These are phyloP conservation scores for Leptodactylus fallax DNA, from an alignment of 2,797 vertebrate genomes.

Conservation along the genomic window DNA sequence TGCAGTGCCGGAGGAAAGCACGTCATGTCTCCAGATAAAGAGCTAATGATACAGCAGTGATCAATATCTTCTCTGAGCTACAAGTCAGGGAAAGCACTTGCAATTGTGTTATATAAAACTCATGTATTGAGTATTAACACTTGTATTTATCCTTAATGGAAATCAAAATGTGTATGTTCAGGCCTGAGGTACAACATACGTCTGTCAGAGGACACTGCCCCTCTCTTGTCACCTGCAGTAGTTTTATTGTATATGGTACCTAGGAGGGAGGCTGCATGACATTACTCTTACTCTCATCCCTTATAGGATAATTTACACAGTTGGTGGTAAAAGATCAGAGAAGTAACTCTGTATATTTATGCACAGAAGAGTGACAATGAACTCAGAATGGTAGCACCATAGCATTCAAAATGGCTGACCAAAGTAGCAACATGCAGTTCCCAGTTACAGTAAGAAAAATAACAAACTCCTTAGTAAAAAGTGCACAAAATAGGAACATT, in stretches of 20 bases:
- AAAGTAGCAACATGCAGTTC: no score
- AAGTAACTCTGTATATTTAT: neutral
- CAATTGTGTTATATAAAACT: neutral
- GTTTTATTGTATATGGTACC: no score
- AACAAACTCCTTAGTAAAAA: no score
- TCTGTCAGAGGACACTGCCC: no score
- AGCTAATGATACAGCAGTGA: neutral
- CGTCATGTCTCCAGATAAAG: neutral
- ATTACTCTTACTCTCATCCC: no score
- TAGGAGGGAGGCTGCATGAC: no score
- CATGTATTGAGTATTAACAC: neutral
- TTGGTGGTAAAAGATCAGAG: neutral
- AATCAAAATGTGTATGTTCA: no score
- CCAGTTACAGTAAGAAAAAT: no score
- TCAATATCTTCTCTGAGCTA: conserved; percentile 9
- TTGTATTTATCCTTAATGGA: neutral
- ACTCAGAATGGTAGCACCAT: neutral
- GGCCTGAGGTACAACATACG: no score
- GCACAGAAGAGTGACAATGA: neutral
- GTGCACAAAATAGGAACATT: no score
- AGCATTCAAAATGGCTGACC: neutral
- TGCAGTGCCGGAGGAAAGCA: neutral
- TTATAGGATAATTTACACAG: neutral
- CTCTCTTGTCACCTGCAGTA: no score
- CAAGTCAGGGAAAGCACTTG: conserved; percentile 1